These are phyloP conservation scores for Rhimphoctona megacephalus DNA, from an alignment of 2,888 invertebrate genomes.

Conservation along the genomic window DNA sequence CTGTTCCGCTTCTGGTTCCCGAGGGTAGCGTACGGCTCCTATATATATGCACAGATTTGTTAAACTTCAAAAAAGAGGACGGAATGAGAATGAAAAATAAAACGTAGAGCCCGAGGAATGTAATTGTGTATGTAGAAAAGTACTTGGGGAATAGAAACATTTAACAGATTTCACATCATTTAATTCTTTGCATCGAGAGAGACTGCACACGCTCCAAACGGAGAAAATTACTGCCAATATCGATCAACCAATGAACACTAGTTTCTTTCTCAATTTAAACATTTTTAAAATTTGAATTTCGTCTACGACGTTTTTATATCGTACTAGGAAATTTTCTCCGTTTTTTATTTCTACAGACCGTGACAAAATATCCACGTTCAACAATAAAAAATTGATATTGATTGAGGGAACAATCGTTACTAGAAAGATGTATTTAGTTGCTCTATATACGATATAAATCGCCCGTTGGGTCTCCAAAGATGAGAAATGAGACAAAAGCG, in stretches of 20 bases:
- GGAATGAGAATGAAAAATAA: background rate
- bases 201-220: background rate
- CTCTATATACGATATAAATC: background rate
- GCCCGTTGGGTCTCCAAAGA: background rate
- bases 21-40: background rate
- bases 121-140: slow-evolving; percentile 5
- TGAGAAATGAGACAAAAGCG: background rate
- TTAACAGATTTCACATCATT: background rate
- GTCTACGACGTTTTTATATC: background rate
- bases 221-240: background rate
- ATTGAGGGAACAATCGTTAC: background rate
- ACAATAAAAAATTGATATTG: background rate
- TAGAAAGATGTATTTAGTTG: background rate
- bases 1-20: slow-evolving; percentile 21
- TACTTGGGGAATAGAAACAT: background rate
- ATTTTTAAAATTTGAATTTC: background rate
- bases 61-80: background rate
- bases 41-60: slow-evolving; percentile 18
- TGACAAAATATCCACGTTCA: background rate
- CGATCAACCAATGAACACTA: background rate
- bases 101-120: background rate
- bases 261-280: background rate
- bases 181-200: background rate
- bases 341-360: background rate
- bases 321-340: background rate